Evolutionary conservation across 2,113 vertebrate species (phyloP), one percentile per base, ranked within the genome.

Genomic region (Setophaga petechia): DNA sequence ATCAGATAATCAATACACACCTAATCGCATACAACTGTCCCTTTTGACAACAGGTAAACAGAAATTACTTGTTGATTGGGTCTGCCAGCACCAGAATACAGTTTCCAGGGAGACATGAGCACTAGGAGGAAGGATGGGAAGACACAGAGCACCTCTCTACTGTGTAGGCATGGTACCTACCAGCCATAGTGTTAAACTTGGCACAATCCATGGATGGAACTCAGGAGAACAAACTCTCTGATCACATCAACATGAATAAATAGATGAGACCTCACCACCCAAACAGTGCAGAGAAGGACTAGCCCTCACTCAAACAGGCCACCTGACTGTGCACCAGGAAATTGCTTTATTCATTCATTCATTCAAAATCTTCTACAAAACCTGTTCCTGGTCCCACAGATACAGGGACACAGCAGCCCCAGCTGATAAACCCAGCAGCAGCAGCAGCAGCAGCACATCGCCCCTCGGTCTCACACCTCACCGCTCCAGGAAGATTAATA

Each of bases 11-110:
- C 94, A 80, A 93, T 90, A 77, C 7, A 88, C n/a, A 62, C 58
- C 66, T 93, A 78, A 93, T 89, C 30, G 2, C 71, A 61, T 37
- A 76, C 35, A 91, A 72, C 62, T 90, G 84, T 91, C 92, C 82
- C 90, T 90, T 93, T 87, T 87, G 85, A 90, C 87, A 91, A 68
- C 74, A 89, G 58, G 83, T 49, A 87, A 84, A 92, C 69, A 94
- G 84, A 81, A 95, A 82, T 95, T 65, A 79, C 62, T 75, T 49
- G 72, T 46, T 49, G 35, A 59, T 33, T 57, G 57, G 22, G 30
- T 66, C 80, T 74, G 68, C 59, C 10, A 67, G 75, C 43, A 84
- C 30, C 46, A 81, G 57, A 84, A 87, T 17, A 19, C 76, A 44
- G 52, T 49, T 68, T 75, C 41, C 89, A 88, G 66, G 16, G 58